Percentiles rank a stretch among this genome's conserved stretches.
These are phyloP conservation scores for Zonitis immaculata DNA, from an alignment of 2,888 invertebrate genomes.

Conservation along the genomic window DNA sequence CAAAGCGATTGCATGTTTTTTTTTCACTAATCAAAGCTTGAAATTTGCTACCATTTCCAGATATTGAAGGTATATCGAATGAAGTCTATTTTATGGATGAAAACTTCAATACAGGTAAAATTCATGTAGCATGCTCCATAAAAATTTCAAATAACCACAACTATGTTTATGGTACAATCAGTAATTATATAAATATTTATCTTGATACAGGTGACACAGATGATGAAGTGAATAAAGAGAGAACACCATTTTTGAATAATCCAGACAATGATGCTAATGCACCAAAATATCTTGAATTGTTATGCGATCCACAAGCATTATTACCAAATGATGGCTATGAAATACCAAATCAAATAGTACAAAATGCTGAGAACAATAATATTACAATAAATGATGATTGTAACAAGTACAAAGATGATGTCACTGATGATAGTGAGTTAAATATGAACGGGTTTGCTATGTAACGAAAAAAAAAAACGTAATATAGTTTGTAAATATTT, in stretches of 20 bases:
- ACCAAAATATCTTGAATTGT: conserved; percentile 64
- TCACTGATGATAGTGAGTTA: background rate
- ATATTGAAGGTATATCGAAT: conserved; percentile 67
- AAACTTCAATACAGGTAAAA: conserved; percentile 60
- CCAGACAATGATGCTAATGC: conserved; percentile 25
- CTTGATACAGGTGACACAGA: conserved; percentile 50
- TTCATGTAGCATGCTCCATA: conserved; percentile 12
- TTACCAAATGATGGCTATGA: conserved; percentile 62
- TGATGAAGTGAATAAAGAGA: conserved; percentile 48
- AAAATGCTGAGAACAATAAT: background rate
- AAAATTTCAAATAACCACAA: too few species aligned
- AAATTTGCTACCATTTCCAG: conserved; percentile 46
- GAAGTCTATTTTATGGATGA: conserved; percentile 73
- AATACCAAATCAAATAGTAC: conserved; percentile 50
- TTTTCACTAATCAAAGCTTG: conserved; percentile 25
- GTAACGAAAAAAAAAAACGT: background rate
- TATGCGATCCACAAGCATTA: conserved; percentile 53
- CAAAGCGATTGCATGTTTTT: conserved; percentile 16
- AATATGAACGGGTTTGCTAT: background rate
- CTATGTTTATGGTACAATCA: too few species aligned
- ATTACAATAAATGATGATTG: background rate
- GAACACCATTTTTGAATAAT: conserved; percentile 49
- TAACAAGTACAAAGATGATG: background rate
- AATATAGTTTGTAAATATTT: background rate
- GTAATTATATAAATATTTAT: too few species aligned